Evolutionary conservation across 92 coral and sea anemone genomes (phyloP), one percentile per base, ranked within the genome.

Genomic region (Hydrozoanthus gracilis): DNA sequence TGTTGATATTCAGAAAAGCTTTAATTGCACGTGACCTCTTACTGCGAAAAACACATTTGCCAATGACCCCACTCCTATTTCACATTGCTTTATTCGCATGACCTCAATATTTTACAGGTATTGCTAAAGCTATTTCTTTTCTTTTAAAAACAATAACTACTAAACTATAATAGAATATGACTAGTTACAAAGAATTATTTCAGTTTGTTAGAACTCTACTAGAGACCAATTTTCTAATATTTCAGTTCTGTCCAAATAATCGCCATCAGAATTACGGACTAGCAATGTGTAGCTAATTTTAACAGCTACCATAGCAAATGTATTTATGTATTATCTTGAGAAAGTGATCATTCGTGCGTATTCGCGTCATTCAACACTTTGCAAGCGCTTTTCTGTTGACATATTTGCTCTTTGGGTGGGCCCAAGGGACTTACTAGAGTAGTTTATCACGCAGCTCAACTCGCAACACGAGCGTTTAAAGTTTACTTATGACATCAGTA

Each of bases 381-480:
- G 71, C 68, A 70, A 46, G 67, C 82, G 82, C 46, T 84, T 84
- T 71, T 69, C 48, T 12, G 82, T 71, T 48, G 82, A 84, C 80
- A 69, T 84, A 4, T 76, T 86, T 58, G 84, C 71, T 14, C 75
- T 71, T 0, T 76, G 74, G 89, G 44, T 48, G 4, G 73, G 83
- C 52, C 83, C 83, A 16, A 67, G 46, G 73, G 7, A 67, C 2
- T 17, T 20, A 7, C 73, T 60, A 54, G 13, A 54, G 83, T n/a
- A 17, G 16, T 58, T 46, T 68, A n/a, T 44, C 16, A 7, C 46
- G 47, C 20, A 48, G 1, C 51, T 76, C 10, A 76, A 49, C 58
- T 4, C 5, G 14, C 45, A 35, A 79, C 0, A 16, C 35, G 84
- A 79, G 52, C 45, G 84, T 60, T 4, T 79, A 45, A 79, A 79